These are phyloP conservation scores for Nestor notabilis DNA, from an alignment of 2,113 vertebrate species.

Conservation along the genomic window DNA sequence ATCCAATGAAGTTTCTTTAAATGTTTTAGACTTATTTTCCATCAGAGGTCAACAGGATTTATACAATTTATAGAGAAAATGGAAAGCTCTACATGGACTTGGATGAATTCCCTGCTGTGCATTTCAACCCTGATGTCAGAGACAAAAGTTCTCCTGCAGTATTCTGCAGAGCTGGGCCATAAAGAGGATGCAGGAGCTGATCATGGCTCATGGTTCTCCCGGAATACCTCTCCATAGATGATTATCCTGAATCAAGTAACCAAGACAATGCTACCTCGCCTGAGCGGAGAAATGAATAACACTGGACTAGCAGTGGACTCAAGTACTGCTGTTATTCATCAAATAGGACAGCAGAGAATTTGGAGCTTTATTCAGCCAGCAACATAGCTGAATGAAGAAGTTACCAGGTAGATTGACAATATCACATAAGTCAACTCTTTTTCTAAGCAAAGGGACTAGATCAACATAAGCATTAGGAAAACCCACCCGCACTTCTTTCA, in stretches of 20 bases:
- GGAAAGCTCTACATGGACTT: neutral
- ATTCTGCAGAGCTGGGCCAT: neutral
- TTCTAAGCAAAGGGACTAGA: neutral
- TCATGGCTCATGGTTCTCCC: neutral
- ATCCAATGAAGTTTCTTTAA: neutral
- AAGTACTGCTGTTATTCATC: neutral
- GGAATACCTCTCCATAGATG: neutral
- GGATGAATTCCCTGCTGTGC: neutral
- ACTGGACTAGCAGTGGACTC: neutral
- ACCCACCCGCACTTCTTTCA: neutral
- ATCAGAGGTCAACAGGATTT: neutral
- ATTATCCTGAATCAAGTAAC: neutral
- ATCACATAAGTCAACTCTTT: neutral
- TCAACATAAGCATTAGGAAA: neutral
- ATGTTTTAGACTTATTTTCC: neutral
- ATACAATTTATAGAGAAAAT: neutral
- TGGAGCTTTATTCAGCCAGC: slow-evolving; percentile 18
- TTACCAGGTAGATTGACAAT: neutral
- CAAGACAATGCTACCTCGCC: neutral
- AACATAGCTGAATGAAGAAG: neutral
- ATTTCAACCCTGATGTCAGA: neutral
- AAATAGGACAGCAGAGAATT: neutral
- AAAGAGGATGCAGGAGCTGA: neutral
- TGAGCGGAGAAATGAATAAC: neutral
- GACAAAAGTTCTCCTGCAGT: neutral